A percentile compares a stretch with the other conserved stretches of the same genome.
phyloP scores from a whole-genome alignment of 2,888 invertebrate species.

The Stenichneumon culpator region DNA sequence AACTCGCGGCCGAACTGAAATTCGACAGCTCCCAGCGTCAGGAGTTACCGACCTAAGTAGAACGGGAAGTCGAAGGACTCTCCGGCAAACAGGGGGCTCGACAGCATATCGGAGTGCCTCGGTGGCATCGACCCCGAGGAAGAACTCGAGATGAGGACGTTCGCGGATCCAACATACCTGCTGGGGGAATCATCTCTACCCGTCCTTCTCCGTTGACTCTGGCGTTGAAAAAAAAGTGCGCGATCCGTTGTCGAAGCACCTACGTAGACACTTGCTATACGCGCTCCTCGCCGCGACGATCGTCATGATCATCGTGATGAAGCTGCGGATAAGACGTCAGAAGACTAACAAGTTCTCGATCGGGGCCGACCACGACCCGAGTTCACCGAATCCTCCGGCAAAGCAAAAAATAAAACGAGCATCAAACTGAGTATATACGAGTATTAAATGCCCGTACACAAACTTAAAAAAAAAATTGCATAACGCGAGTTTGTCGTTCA shows the following conservation, averaged over 20 bases:
- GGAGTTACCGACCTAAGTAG: conserved; percentile 8
- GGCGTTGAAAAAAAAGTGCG: conserved; percentile 17
- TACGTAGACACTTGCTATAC: conserved; percentile 30
- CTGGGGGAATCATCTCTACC: conserved; percentile 38
- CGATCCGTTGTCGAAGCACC: neutral
- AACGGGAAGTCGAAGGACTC: conserved; percentile 62
- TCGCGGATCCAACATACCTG: conserved; percentile 41
- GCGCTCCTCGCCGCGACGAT: neutral
- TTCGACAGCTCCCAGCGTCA: conserved; percentile 18
- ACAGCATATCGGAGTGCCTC: conserved; percentile 28
- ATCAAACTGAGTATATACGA: neutral
- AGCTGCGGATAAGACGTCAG: neutral
- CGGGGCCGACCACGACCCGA: neutral
- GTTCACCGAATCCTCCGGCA: conserved; percentile 3
- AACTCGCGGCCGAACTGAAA: neutral
- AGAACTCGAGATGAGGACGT: conserved; percentile 56
- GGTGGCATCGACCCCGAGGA: conserved; percentile 69
- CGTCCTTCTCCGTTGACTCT: conserved; percentile 39
- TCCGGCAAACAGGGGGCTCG: conserved; percentile 36
- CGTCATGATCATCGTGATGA: conserved; percentile 2
- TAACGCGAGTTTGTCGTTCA: neutral
- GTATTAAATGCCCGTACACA: neutral
- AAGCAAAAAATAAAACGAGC: neutral
- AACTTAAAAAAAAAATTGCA: neutral
- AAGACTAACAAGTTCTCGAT: conserved; percentile 3